phyloP scores from a whole-genome alignment of 2,888 invertebrate genomes.

The Abrostola triplasia region DNA sequence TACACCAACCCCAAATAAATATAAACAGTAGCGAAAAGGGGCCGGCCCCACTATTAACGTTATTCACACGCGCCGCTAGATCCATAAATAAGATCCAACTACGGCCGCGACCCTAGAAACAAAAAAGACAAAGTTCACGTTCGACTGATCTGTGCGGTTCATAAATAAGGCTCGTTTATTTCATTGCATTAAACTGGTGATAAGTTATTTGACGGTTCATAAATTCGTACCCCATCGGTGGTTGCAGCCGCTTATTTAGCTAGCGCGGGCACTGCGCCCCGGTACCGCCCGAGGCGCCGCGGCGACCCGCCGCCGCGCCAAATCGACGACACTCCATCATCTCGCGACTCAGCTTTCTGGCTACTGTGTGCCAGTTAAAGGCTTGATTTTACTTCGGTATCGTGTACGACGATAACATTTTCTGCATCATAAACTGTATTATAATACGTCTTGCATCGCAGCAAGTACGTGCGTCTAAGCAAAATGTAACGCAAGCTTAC shows the following conservation, averaged over 20 bases:
- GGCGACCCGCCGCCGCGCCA: slow-evolving; percentile 78
- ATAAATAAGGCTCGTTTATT: slow-evolving; percentile 86
- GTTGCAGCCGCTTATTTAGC: slow-evolving; percentile 69
- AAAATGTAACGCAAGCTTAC: slow-evolving; percentile 32
- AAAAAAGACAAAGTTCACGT: slow-evolving; percentile 82
- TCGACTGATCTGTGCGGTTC: slow-evolving; percentile 81
- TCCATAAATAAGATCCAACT: slow-evolving; percentile 85
- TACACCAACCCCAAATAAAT: slow-evolving; percentile 87
- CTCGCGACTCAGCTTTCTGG: slow-evolving; percentile 76
- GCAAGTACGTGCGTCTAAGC: slow-evolving; percentile 27
- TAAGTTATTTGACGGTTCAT: slow-evolving; percentile 88
- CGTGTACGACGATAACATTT: slow-evolving; percentile 76
- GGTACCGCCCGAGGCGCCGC: slow-evolving; percentile 74
- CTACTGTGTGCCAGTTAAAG: slow-evolving; percentile 76
- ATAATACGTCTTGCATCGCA: slow-evolving; percentile 37
- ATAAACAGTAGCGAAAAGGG: slow-evolving; percentile 86
- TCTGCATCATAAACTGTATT: slow-evolving; percentile 74
- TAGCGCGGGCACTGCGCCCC: slow-evolving; percentile 63
- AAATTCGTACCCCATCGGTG: slow-evolving; percentile 80
- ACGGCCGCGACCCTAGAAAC: slow-evolving; percentile 77
- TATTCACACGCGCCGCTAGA: slow-evolving; percentile 86
- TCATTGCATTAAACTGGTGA: slow-evolving; percentile 87
- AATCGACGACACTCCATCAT: slow-evolving; percentile 81
- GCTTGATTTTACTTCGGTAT: slow-evolving; percentile 71
- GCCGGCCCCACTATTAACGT: slow-evolving; percentile 85